Conservation (phyloP, 1,140 invertebrate species). For the Heliconius hewitsoni region DNA sequence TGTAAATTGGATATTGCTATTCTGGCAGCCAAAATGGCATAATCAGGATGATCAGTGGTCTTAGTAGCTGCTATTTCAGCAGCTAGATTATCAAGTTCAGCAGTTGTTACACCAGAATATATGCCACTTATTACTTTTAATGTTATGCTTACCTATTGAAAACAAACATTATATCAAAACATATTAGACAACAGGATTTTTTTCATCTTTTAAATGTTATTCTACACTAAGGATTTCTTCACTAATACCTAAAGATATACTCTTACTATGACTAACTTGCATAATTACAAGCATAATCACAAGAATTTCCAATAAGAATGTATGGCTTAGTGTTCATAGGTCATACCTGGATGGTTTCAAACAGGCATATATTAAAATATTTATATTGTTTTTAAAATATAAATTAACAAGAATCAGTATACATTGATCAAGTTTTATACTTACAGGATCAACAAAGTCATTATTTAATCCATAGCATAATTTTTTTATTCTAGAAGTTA, state of each 20-base stretch:
- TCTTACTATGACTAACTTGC: too few species aligned
- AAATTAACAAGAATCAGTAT: too few species aligned
- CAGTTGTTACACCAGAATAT: conserved; percentile 97
- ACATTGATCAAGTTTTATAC: conserved; percentile 33
- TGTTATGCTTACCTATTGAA: conserved; percentile 88
- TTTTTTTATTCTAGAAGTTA: conserved; percentile 97
- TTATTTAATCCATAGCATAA: conserved; percentile 97
- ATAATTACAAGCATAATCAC: too few species aligned
- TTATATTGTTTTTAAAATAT: too few species aligned
- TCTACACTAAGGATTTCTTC: too few species aligned
- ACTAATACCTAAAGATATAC: too few species aligned
- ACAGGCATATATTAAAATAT: too few species aligned
- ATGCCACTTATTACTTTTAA: conserved; percentile 95
- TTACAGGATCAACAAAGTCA: conserved; percentile 98
- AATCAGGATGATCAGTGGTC: conserved; percentile 98
- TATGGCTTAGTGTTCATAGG: too few species aligned
- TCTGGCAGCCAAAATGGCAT: conserved; percentile 96
- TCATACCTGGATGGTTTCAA: too few species aligned
- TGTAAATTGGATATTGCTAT: conserved; percentile 98
- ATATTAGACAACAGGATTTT: too few species aligned
- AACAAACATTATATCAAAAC: background rate
- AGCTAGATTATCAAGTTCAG: conserved; percentile 97
- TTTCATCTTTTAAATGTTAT: too few species aligned
- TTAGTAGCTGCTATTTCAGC: conserved; percentile 98
- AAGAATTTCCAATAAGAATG: too few species aligned